Evolutionary conservation across 2,888 invertebrate species (phyloP).

Genomic region (Gryllus longicercus): DNA sequence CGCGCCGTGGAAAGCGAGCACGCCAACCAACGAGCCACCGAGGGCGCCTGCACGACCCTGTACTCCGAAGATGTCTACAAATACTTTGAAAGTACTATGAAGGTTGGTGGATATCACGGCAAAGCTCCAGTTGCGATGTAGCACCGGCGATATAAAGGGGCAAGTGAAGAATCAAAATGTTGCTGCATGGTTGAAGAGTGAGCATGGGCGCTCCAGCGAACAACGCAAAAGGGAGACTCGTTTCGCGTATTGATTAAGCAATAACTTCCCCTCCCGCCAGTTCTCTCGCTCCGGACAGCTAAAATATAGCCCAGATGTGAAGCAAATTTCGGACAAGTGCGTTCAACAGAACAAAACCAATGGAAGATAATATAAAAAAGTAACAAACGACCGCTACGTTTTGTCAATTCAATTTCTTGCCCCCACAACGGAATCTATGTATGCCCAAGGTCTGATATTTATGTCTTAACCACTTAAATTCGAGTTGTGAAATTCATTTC

Average conservation of each 20-base stretch:
- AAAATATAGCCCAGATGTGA: slow-evolving; percentile 1
- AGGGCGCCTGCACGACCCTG: too few species aligned
- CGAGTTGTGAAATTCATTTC: too few species aligned
- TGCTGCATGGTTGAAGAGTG: too few species aligned
- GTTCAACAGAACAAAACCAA: neutral
- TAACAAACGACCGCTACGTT: neutral
- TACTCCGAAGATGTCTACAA: too few species aligned
- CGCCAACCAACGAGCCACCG: too few species aligned
- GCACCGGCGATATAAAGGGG: too few species aligned
- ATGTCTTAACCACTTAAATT: slow-evolving; percentile 7
- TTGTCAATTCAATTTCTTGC: slow-evolving; percentile 1
- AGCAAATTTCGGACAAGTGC: slow-evolving; percentile 2
- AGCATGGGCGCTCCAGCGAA: neutral
- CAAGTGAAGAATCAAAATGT: too few species aligned
- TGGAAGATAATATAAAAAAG: neutral
- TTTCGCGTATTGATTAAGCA: slow-evolving; percentile 17
- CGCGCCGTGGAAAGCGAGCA: too few species aligned
- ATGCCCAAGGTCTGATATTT: neutral
- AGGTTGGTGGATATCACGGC: too few species aligned
- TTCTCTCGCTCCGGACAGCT: neutral
- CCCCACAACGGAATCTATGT: neutral
- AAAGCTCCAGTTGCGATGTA: too few species aligned
- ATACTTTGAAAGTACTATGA: too few species aligned
- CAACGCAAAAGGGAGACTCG: neutral
- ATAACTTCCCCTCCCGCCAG: neutral